Base-by-base conservation (phyloP, 1,140 invertebrate genomes). In the Polypedilum pembai region DNA sequence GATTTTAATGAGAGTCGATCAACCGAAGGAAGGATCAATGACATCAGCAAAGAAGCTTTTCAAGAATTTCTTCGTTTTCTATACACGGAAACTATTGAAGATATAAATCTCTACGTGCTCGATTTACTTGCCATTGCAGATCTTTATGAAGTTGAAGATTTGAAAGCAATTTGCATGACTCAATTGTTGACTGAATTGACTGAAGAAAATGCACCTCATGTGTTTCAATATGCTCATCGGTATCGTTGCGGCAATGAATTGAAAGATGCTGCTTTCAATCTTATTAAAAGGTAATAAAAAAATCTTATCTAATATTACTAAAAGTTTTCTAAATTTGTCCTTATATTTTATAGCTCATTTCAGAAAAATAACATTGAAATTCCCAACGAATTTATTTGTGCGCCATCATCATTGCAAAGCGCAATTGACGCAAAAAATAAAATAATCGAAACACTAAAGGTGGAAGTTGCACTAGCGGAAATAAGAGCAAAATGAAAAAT, bases 211-310 rank as follows among this genome's bases (percentile, higher is more conserved):
- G 65, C 65, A 8, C 65, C 65, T 1, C 8, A 18, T 21, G 20
- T 69, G 5, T 69, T 69, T 10, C 65, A 69, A 21, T 69, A 69
- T 69, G 65, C 65, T 20, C 65, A 69, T 69, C 65, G 17, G 8
- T 69, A 69, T 69, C 15, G 65, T 10, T 69, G 65, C 10, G 17
- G 7, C 20, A 8, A 20, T 18, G 17, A 69, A 0, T 10, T 69
- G 0, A 69, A 69, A 20, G 20, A 21, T 10, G 65, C 65, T 69
- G 17, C 65, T 18, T 69, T 69, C 12, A 8, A 69, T 2, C 8
- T 20, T 18, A 69, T 21, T 69, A 20, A 69, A 69, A 8, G 17
- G 20, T 69, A 20, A 21, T 69, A 18, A 12, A 56, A 56, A 56
- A 1, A 3, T 3, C 45, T 15, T 56, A 56, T 3, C 1, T 3